Evolutionary conservation across 2,113 vertebrate species (phyloP).

Genomic region (Callocephalon fimbriatum): DNA sequence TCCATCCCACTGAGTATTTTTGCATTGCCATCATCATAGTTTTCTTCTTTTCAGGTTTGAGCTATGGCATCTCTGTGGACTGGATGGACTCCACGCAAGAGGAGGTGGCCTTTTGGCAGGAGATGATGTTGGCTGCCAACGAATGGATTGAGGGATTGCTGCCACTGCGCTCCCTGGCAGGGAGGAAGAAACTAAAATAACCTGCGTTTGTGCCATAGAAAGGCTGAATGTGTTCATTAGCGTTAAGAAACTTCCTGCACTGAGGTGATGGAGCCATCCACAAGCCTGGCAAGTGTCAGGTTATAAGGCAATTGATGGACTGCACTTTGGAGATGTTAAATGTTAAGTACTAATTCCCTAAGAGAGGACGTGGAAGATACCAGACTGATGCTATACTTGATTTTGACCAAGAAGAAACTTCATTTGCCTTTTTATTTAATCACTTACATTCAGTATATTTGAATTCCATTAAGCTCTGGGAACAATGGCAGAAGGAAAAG

Average conservation of each 20-base stretch:
- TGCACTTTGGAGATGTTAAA: background rate
- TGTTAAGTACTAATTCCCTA: background rate
- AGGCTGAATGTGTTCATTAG: background rate
- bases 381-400: background rate
- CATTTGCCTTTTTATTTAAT: background rate
- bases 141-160: constrained; percentile 76
- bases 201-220: accelerated
- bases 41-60: constrained; percentile 53
- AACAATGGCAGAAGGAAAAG: background rate
- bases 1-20: background rate
- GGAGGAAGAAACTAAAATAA: constrained; percentile 66
- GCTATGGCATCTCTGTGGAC: constrained; percentile 76
- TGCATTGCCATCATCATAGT: background rate
- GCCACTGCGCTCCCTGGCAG: constrained; percentile 64
- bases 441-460: background rate
- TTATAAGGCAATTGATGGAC: background rate
- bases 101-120: constrained; percentile 77
- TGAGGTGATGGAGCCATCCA: background rate
- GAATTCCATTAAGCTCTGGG: background rate
- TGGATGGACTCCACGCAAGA: constrained; percentile 79
- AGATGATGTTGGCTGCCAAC: constrained; percentile 73
- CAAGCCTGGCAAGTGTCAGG: background rate
- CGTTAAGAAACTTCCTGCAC: background rate
- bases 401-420: background rate
- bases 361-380: background rate